Evolutionary conservation across 2,797 vertebrate species (phyloP), one percentile per base, ranked within the genome.

Genomic region (Monodelphis domestica): DNA sequence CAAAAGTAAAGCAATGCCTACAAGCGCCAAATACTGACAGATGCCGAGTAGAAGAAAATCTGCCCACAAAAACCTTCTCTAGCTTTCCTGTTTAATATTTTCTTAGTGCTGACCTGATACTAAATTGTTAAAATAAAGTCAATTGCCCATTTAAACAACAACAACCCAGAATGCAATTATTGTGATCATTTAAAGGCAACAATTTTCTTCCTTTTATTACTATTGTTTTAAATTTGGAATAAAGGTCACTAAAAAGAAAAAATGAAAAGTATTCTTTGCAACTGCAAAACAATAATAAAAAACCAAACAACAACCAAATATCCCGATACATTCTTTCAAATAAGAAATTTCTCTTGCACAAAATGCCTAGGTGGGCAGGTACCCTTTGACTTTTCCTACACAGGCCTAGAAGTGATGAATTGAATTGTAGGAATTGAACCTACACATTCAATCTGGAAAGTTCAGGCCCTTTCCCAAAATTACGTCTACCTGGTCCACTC

Each of bases 1-100:
- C 94, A 96, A 97, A 98, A 96, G 91, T 97, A 97, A 97, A 96
- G 97, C 96, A 96, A 97, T 94, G 91, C 89, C 95, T 95, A 96
- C 95, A 96, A 90, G 96, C 93, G 50, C 5, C 96, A 89, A 95
- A 95, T n/a, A 90, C 5, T 3, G 21, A 95, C 54, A 87, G 90
- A 70, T 29, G 38, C 24, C 29, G 12, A 54, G 57, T 14, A 24
- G 53, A 55, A 28, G 5, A 93, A 30, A 93, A 55, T 63, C 38
- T 21, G 50, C 51, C n/a, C 50, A 15, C n/a, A 50, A 57, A 57
- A 54, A 88, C 89, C 63, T 90, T 84, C 21, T 84, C 24, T 84
- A 45, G 21, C 38, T 26, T 50, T 84, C 38, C 70, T 50, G 55
- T 28, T 90, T 55, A 90, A 63, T 54, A 93, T 93, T 28, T n/a